Evolutionary conservation across 1,140 invertebrate genomes (phyloP).

Genomic region (Drosophila ficusphila): DNA sequence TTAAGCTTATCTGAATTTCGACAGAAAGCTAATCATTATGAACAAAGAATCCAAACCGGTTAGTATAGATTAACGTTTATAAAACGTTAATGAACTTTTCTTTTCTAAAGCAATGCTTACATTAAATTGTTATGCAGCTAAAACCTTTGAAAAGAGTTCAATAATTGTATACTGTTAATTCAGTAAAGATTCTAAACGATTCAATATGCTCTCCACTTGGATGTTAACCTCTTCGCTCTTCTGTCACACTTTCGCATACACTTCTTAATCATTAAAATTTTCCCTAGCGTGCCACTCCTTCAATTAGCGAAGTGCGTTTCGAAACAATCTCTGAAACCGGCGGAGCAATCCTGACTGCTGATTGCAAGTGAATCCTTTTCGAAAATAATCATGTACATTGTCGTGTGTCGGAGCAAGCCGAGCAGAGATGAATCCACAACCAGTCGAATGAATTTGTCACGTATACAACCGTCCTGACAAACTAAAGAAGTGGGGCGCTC

Average conservation of each 20-base stretch:
- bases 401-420: not conserved
- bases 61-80: no score
- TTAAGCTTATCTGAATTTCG: no score
- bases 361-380: not conserved
- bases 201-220: no score
- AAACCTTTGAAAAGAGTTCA: no score
- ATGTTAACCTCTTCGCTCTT: no score
- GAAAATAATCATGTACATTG: conserved; percentile 31
- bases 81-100: no score
- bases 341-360: not conserved
- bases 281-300: conserved; percentile 36
- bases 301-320: conserved; percentile 57
- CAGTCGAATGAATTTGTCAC: conserved; percentile 49
- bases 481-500: conserved; percentile 4
- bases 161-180: no score
- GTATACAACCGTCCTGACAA: conserved; percentile 51
- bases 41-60: no score
- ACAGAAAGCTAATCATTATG: no score
- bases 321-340: conserved; percentile 36
- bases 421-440: not conserved
- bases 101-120: no score
- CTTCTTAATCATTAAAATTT: conserved; percentile 35
- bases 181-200: no score
- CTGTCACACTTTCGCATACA: not conserved
- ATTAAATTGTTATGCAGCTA: no score